phyloP scores from a whole-genome alignment of 2,797 vertebrate genomes.

The Xiphophorus birchmanni region DNA sequence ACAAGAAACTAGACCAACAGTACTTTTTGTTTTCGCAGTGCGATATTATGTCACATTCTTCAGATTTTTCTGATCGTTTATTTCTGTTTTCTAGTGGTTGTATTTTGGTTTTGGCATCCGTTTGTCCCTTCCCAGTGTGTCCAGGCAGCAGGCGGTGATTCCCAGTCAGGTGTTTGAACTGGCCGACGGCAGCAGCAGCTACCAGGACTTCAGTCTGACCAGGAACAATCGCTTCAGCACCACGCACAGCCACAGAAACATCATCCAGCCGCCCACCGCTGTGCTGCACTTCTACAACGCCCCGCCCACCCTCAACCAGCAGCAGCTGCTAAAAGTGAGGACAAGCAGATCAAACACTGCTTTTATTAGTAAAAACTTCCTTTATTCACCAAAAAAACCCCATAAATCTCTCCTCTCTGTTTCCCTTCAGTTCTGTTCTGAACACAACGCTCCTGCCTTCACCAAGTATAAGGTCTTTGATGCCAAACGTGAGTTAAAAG shows the following conservation, averaged over 20 bases:
- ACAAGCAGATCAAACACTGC: not conserved
- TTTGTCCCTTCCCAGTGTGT: constrained; percentile 81
- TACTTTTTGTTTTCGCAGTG: too few relatives aligned
- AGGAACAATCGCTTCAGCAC: constrained; percentile 95
- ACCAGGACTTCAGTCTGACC: constrained; percentile 94
- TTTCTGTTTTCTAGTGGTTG: not conserved
- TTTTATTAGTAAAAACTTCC: not conserved
- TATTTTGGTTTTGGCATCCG: not conserved
- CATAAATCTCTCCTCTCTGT: not conserved
- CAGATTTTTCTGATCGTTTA: not conserved
- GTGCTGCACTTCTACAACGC: constrained; percentile 95
- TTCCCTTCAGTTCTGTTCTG: constrained; percentile 86
- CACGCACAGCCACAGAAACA: constrained; percentile 91
- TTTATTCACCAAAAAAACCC: not conserved
- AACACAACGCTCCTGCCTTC: constrained; percentile 90
- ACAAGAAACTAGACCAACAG: too few relatives aligned
- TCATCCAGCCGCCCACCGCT: constrained; percentile 92
- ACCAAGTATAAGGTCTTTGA: constrained; percentile 94
- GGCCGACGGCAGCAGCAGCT: constrained; percentile 91
- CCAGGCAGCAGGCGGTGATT: constrained; percentile 93
- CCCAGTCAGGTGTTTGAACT: constrained; percentile 94
- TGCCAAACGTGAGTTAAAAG: constrained; percentile 89
- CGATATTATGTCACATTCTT: too few relatives aligned
- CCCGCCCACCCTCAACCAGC: constrained; percentile 88
- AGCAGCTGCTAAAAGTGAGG: constrained; percentile 85